These are phyloP conservation scores for Aphrocallistes beatrix DNA, from an alignment of 37 sponge, comb jelly and placozoan genomes.

Conservation along the genomic window DNA sequence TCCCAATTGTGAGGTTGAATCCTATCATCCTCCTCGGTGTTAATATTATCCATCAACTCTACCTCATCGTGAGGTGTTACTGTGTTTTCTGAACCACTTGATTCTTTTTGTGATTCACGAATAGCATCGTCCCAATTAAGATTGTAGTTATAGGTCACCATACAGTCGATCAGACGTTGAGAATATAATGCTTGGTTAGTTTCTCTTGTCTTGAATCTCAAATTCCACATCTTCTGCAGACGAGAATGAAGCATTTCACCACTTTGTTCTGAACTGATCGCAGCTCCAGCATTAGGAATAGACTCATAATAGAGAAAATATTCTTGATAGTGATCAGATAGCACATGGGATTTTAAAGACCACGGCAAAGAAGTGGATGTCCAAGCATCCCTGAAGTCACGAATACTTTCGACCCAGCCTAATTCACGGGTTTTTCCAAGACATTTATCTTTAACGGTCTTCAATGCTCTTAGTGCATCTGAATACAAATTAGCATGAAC, in stretches of 20 bases:
- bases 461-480: not conserved
- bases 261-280: not conserved
- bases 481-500: not conserved
- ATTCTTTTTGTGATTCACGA: not conserved
- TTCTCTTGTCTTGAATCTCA: slow-evolving; percentile 9
- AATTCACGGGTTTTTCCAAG: not conserved
- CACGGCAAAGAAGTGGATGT: not conserved
- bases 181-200: not conserved
- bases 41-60: not conserved
- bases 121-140: not conserved
- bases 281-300: not conserved
- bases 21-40: not conserved
- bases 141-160: slow-evolving; percentile 5
- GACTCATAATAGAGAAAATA: slow-evolving; percentile 8
- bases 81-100: not conserved
- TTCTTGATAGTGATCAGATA: slow-evolving; percentile 4
- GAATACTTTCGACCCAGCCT: too few species aligned
- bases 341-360: not conserved
- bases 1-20: slow-evolving; percentile 17
- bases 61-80: not conserved
- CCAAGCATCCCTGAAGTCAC: slow-evolving; percentile 16
- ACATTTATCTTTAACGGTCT: slow-evolving; percentile 4
- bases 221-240: slow-evolving; percentile 11
- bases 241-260: slow-evolving; percentile 15
- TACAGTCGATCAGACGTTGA: slow-evolving; percentile 8